These are phyloP conservation scores for Torymus texanus DNA, from an alignment of 2,888 invertebrate genomes.

Conservation along the genomic window DNA sequence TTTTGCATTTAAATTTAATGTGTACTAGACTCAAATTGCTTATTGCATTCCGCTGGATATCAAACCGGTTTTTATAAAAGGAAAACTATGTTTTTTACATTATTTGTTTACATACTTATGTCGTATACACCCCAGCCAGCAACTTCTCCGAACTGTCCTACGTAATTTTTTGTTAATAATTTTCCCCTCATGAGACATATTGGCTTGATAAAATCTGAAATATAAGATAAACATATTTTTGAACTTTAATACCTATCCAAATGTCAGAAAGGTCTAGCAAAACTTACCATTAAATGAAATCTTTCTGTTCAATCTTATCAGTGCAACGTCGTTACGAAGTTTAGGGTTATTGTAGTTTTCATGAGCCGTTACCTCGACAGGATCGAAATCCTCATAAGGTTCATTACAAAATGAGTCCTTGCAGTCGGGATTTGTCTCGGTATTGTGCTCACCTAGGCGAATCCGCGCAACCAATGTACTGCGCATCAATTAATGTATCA, in stretches of 20 bases:
- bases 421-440: conserved; percentile 66
- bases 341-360: conserved; percentile 64
- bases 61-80: neutral
- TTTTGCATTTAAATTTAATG: no score
- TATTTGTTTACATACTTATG: conserved; percentile 63
- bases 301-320: conserved; percentile 68
- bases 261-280: no score
- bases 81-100: neutral
- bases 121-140: conserved; percentile 78
- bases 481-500: conserved; percentile 5
- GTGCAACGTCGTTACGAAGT: conserved; percentile 71
- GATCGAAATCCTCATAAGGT: conserved; percentile 66
- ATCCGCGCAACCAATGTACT: conserved; percentile 62
- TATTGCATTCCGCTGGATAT: no score
- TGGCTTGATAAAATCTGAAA: conserved; percentile 74
- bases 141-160: conserved; percentile 76
- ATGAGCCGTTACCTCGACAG: conserved; percentile 67
- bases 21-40: no score
- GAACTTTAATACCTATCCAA: no score
- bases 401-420: conserved; percentile 67
- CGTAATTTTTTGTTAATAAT: conserved; percentile 69
- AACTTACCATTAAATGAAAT: conserved; percentile 68
- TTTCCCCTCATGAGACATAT: conserved; percentile 78
- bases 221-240: neutral
- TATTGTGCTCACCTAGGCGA: conserved; percentile 72